Evolutionary conservation across 2,797 vertebrate genomes (phyloP).

Genomic region (Pyrocephalus nanus): DNA sequence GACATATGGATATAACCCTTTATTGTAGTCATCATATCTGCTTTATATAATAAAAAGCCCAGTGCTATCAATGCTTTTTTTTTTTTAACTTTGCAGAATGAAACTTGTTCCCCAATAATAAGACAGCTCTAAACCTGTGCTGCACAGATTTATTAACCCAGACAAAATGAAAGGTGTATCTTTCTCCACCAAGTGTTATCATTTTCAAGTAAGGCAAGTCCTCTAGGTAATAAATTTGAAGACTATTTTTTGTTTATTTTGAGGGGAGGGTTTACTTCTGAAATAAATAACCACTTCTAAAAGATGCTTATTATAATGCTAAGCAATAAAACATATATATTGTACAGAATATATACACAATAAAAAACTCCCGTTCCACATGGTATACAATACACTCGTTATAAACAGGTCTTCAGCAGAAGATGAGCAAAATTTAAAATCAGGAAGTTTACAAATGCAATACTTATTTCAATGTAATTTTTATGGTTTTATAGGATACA

Average conservation of each 20-base stretch:
- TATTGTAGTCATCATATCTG: background rate
- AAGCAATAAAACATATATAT: background rate
- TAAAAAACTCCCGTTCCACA: background rate
- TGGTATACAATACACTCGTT: background rate
- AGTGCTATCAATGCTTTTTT: background rate
- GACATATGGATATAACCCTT: background rate
- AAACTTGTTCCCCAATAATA: background rate
- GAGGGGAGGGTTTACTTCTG: background rate
- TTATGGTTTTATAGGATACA: background rate
- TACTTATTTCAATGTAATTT: background rate
- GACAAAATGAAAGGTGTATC: background rate
- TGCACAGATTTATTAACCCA: constrained; percentile 11
- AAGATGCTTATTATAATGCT: background rate
- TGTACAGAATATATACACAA: background rate
- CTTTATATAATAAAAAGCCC: background rate
- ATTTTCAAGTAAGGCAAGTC: background rate
- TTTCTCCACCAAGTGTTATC: background rate
- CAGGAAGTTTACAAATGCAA: background rate
- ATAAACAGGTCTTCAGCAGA: background rate
- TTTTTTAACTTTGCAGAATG: background rate
- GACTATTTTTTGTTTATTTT: background rate
- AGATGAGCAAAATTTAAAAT: background rate
- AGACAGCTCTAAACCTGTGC: background rate
- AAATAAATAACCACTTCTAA: constrained; percentile 13
- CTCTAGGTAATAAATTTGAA: background rate